Evolutionary conservation across 2,113 vertebrate species (phyloP).

Genomic region (Etia nguti): DNA sequence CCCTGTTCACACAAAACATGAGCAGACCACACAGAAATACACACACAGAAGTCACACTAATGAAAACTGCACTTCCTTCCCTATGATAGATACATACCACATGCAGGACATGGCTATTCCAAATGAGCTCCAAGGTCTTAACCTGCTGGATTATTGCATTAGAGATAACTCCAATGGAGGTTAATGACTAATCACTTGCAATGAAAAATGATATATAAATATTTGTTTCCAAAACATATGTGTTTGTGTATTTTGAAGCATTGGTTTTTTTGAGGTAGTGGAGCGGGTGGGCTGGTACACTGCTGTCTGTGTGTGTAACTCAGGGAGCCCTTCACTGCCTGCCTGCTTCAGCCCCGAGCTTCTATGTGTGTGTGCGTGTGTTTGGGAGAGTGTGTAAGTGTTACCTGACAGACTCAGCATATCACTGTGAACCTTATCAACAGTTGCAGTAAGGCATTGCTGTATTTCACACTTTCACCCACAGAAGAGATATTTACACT

Average conservation of each 20-base stretch:
- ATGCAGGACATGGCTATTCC: not conserved
- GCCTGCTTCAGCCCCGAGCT: conserved; percentile 26
- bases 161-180: conserved; percentile 47
- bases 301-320: conserved; percentile 33
- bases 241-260: conserved; percentile 21
- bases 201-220: conserved; percentile 21
- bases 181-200: not conserved
- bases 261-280: not conserved
- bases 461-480: conserved; percentile 22
- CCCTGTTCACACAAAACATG: conserved; percentile 43
- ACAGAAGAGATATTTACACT: conserved; percentile 15
- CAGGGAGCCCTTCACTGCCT: conserved; percentile 29
- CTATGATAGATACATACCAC: not conserved
- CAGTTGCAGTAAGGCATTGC: conserved; percentile 29
- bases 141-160: conserved; percentile 29
- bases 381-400: conserved; percentile 13
- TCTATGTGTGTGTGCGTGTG: not conserved
- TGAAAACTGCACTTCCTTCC: not conserved
- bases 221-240: conserved; percentile 27
- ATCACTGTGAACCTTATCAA: conserved; percentile 30
- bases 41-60: not conserved
- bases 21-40: conserved; percentile 2
- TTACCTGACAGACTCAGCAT: conserved; percentile 27
- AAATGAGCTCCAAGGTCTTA: conserved; percentile 8
- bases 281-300: not conserved